Conservation (phyloP, 1,140 invertebrate species). For the Bombus picipes region DNA sequence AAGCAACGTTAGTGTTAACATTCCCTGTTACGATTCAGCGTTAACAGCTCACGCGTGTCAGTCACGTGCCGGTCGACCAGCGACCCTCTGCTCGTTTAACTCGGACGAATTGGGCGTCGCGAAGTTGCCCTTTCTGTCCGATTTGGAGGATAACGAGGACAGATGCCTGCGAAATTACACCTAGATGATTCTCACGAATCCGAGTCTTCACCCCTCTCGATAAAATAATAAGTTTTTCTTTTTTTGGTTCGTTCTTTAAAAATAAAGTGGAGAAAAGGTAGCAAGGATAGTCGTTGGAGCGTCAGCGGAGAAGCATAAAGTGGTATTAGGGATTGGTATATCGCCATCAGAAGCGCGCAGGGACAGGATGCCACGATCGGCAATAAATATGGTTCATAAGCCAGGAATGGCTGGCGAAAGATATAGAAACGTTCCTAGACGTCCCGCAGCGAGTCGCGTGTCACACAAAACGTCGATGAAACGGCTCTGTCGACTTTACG, state of each 20-base stretch:
- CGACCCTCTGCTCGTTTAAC: slow-evolving; percentile 63
- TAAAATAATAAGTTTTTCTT: neutral
- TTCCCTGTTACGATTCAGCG: slow-evolving; percentile 40
- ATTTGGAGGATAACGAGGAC: slow-evolving; percentile 56
- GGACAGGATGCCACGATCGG: slow-evolving; percentile 48
- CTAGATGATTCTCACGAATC: slow-evolving; percentile 29
- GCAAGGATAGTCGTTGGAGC: neutral
- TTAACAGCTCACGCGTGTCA: slow-evolving; percentile 71
- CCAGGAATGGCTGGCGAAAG: slow-evolving; percentile 73
- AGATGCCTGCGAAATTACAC: slow-evolving; percentile 52
- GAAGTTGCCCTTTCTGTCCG: slow-evolving; percentile 59
- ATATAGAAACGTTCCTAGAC: slow-evolving; percentile 70
- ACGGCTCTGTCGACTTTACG: slow-evolving; percentile 71
- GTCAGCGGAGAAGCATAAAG: slow-evolving; percentile 39
- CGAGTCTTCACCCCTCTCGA: neutral
- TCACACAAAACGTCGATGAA: slow-evolving; percentile 65
- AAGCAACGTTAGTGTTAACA: slow-evolving; percentile 22
- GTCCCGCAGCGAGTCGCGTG: slow-evolving; percentile 74
- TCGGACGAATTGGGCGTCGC: slow-evolving; percentile 60
- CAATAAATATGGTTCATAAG: slow-evolving; percentile 77
- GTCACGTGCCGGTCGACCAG: slow-evolving; percentile 66
- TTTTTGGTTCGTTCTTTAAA: neutral
- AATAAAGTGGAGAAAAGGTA: too few species aligned
- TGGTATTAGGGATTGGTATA: slow-evolving; percentile 58
- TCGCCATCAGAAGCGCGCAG: slow-evolving; percentile 33